A percentile compares a stretch with the other conserved stretches of the same genome.
These are phyloP conservation scores for Neolamprologus sp. DNA, from an alignment of 2,113 vertebrate genomes.

Conservation along the genomic window DNA sequence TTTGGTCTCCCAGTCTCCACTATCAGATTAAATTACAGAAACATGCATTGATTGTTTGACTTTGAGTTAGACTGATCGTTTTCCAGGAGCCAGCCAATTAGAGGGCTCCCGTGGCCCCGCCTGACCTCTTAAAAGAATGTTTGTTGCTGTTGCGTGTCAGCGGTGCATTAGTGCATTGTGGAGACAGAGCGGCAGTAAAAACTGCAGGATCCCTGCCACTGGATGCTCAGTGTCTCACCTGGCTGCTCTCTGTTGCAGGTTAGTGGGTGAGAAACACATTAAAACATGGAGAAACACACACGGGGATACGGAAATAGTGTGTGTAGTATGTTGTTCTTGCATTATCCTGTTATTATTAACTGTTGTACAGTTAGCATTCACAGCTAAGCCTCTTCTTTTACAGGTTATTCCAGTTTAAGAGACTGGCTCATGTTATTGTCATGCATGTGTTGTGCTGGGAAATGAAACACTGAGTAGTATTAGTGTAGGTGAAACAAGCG, in stretches of 20 bases:
- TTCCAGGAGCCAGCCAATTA: not conserved
- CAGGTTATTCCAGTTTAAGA: not conserved
- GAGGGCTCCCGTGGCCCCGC: not conserved
- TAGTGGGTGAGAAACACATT: not conserved
- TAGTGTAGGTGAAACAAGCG: not conserved
- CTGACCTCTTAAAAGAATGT: not conserved
- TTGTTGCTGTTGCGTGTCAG: not conserved
- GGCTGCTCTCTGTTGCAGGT: conserved; percentile 7
- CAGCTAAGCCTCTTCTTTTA: not conserved
- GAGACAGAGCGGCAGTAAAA: not conserved
- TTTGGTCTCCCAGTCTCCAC: not conserved
- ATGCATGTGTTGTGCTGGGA: not conserved
- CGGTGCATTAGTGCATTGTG: not conserved
- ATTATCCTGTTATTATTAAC: not conserved
- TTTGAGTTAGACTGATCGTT: not conserved
- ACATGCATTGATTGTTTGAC: not conserved
- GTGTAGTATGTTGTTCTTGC: not conserved
- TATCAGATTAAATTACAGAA: not conserved
- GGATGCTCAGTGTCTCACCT: not conserved
- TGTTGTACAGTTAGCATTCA: not conserved
- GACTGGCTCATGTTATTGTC: not conserved
- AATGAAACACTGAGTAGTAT: not conserved
- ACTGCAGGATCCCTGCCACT: not conserved
- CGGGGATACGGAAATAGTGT: not conserved
- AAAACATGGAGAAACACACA: not conserved